A percentile compares a stretch with the other conserved stretches of the same genome.
Conservation (phyloP, 1,140 invertebrate species). For the Tetramorium parvispinum region DNA sequence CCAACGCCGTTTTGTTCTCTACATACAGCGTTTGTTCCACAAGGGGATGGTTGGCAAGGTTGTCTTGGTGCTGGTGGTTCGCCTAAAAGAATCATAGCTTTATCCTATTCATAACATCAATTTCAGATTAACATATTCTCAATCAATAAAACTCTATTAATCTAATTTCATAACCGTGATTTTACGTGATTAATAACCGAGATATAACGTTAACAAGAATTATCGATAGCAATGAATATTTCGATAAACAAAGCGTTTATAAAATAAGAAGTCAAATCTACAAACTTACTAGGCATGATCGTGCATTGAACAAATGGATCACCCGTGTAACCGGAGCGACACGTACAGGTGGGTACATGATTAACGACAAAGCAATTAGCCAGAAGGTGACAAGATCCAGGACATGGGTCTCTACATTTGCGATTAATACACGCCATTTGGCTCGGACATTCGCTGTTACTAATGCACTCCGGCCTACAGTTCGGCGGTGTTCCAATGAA, state of each 20-base stretch:
- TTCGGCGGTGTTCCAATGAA: slow-evolving; percentile 88
- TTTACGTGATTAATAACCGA: not conserved
- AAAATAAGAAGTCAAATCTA: not conserved
- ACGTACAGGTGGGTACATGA: slow-evolving; percentile 90
- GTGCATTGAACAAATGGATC: slow-evolving; percentile 90
- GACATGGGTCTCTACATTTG: slow-evolving; percentile 90
- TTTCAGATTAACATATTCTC: not conserved
- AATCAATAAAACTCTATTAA: slow-evolving; percentile 1
- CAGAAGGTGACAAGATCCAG: slow-evolving; percentile 89
- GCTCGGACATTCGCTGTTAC: slow-evolving; percentile 89
- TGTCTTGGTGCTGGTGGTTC: slow-evolving; percentile 68
- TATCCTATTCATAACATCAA: not conserved
- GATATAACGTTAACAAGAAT: not conserved
- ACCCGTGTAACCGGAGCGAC: slow-evolving; percentile 87
- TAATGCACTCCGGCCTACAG: slow-evolving; percentile 89
- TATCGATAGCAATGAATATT: not conserved
- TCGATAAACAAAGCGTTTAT: not conserved
- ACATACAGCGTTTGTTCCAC: slow-evolving; percentile 91
- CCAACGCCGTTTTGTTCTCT: slow-evolving; percentile 88
- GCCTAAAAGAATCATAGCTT: slow-evolving; percentile 56
- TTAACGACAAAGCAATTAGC: slow-evolving; percentile 90
- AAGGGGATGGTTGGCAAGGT: slow-evolving; percentile 90
- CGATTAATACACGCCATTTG: slow-evolving; percentile 89
- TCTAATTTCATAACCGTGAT: not conserved
- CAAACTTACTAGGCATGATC: slow-evolving; percentile 86